Conservation (phyloP, 2,113 vertebrate species). For the Triplophysa siluroides region DNA sequence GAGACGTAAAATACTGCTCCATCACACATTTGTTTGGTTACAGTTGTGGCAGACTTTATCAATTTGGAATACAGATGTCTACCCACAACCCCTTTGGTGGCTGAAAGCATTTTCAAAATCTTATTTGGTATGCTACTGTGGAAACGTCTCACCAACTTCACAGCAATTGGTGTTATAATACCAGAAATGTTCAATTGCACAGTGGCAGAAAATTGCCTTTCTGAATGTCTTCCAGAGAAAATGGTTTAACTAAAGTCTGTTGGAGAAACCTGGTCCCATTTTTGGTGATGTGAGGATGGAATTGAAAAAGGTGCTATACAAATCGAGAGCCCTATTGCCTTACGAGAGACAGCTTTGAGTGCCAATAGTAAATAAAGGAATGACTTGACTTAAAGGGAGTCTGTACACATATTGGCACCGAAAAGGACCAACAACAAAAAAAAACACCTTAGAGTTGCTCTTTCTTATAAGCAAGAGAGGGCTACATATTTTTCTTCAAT, state of each 20-base stretch:
- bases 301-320: background rate
- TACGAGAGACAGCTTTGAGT: conserved; percentile 66
- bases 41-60: conserved; percentile 55
- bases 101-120: conserved; percentile 58
- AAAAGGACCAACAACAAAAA: conserved; percentile 64
- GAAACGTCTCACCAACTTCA: conserved; percentile 32
- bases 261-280: conserved; percentile 8
- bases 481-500: conserved; percentile 75
- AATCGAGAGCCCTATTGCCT: conserved; percentile 31
- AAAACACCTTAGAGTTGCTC: conserved; percentile 70
- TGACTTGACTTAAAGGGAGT: conserved; percentile 70
- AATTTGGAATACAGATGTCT: conserved; percentile 66
- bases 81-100: conserved; percentile 71
- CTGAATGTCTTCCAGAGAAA: background rate
- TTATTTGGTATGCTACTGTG: conserved; percentile 53
- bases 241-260: background rate
- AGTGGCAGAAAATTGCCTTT: conserved; percentile 14
- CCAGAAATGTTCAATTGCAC: background rate
- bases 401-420: conserved; percentile 76
- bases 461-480: conserved; percentile 76
- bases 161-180: background rate
- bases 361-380: conserved; percentile 72
- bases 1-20: conserved; percentile 13
- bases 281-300: background rate
- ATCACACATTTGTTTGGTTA: conserved; percentile 68